These are phyloP conservation scores for Euleptes europaea DNA, from an alignment of 2,113 vertebrate genomes.

Conservation along the genomic window DNA sequence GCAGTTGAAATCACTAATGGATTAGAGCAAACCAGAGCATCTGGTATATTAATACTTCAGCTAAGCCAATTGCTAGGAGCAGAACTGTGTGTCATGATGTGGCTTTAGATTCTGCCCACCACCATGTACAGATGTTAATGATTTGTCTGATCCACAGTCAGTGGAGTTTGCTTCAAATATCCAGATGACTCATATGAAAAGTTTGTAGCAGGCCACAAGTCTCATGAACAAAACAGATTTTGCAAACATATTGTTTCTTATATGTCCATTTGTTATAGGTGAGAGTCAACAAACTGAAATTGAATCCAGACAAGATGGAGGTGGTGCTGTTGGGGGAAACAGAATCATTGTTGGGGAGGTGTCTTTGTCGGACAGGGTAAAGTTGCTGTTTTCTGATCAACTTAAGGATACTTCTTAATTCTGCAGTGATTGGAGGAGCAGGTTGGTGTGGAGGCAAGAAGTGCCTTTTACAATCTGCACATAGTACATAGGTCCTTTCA, in stretches of 20 bases:
- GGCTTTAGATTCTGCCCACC: constrained; percentile 29
- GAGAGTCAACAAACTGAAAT: no score
- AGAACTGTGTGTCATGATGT: constrained; percentile 4
- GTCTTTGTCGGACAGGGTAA: no score
- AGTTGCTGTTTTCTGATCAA: no score
- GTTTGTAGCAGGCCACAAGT: not conserved
- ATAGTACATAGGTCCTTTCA: no score
- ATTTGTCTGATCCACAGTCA: not conserved
- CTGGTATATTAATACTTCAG: constrained; percentile 46
- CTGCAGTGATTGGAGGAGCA: no score
- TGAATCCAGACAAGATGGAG: no score
- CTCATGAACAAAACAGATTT: not conserved
- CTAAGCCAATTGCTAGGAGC: constrained; percentile 18
- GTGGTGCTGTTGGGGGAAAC: no score
- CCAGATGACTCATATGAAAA: not conserved
- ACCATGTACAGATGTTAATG: not conserved
- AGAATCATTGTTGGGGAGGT: no score
- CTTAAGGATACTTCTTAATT: no score
- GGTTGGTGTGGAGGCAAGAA: no score
- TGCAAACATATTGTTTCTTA: not conserved
- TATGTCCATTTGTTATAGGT: no score
- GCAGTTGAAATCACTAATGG: constrained; percentile 16
- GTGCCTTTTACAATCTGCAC: no score
- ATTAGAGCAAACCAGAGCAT: constrained; percentile 36
- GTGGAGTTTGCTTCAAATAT: not conserved